Conservation (phyloP, 2,113 vertebrate species). For the Macrotis lagotis region DNA sequence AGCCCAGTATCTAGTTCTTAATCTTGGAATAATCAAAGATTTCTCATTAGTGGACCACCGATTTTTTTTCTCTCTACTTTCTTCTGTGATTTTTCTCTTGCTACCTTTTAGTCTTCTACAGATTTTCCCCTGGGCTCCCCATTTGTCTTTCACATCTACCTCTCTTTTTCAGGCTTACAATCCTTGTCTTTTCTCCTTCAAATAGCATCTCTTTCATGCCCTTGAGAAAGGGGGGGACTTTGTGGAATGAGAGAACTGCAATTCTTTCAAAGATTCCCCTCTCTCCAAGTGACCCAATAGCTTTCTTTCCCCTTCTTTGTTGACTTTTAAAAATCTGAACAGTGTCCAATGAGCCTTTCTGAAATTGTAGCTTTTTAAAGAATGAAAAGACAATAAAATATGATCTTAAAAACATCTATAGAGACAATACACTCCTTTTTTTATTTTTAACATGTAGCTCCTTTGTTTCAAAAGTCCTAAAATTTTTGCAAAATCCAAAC, state of each 20-base stretch:
- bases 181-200: not conserved
- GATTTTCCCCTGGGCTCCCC: constrained; percentile 4
- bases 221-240: not conserved
- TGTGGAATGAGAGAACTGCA: constrained; percentile 5
- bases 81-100: not conserved
- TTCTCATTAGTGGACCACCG: not conserved
- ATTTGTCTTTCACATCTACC: not conserved
- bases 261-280: not conserved
- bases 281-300: not conserved
- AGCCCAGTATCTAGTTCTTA: constrained; percentile 15
- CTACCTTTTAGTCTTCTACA: not conserved
- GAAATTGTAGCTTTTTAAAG: not conserved
- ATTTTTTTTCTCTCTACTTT: not conserved
- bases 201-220: constrained; percentile 11
- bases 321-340: not conserved
- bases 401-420: not conserved
- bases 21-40: not conserved
- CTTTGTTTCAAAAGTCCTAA: constrained; percentile 22
- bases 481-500: constrained; percentile 19
- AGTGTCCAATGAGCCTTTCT: not conserved
- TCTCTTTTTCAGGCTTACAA: not conserved
- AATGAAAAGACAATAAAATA: constrained; percentile 11
- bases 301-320: constrained; percentile 24
- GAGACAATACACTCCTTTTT: constrained; percentile 22
- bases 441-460: not conserved